Percentiles rank a stretch among this genome's conserved stretches.
Evolutionary conservation across 2,797 vertebrate species (phyloP).

Genomic region (Alfaro cultratus): DNA sequence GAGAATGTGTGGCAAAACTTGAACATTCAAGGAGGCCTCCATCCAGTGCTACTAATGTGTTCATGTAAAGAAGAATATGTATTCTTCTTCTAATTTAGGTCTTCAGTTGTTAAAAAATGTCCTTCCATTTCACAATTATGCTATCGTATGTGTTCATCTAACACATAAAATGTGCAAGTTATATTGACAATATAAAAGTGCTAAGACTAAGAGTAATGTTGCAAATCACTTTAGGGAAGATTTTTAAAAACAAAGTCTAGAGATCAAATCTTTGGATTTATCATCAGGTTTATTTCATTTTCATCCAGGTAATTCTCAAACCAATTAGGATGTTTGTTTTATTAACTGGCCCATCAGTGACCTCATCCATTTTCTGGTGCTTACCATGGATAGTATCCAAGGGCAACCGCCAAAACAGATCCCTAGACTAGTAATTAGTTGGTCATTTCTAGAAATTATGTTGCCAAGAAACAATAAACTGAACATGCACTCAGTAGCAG

Average conservation of each 20-base stretch:
- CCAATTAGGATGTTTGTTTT: background rate
- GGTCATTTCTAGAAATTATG: slow-evolving; percentile 55
- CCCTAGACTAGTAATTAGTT: slow-evolving; percentile 49
- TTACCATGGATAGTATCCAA: background rate
- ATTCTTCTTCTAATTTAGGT: background rate
- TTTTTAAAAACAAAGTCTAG: background rate
- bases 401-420: background rate
- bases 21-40: background rate
- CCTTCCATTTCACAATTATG: background rate
- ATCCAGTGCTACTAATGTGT: background rate
- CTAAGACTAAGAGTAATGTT: background rate
- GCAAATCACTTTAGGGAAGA: background rate
- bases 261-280: background rate
- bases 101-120: background rate
- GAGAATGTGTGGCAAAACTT: background rate
- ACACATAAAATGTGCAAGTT: background rate
- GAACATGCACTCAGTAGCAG: background rate
- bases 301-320: background rate
- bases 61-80: background rate
- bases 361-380: background rate
- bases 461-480: slow-evolving; percentile 19
- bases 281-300: background rate
- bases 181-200: background rate
- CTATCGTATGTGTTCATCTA: background rate
- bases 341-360: background rate